Conservation (phyloP, 2,888 invertebrate species). For the Scaptomyza cyrtandrae region DNA sequence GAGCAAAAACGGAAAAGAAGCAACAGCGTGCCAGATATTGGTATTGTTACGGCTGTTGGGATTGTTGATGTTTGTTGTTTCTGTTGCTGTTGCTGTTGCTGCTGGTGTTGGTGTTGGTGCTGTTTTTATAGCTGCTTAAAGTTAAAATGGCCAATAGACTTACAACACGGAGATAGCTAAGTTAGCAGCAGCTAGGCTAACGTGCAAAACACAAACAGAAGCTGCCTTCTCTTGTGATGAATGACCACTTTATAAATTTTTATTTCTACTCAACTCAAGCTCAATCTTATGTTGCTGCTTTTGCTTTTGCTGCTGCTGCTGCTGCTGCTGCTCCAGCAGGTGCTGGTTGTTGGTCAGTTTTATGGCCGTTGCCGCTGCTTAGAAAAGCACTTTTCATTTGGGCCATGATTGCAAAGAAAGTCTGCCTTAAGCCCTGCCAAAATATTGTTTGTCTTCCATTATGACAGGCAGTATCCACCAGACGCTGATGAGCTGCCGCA, state of each 20-base stretch:
- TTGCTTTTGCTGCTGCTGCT: constrained; percentile 23
- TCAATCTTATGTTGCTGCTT: constrained; percentile 48
- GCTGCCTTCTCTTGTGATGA: constrained; percentile 60
- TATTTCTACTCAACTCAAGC: constrained; percentile 70
- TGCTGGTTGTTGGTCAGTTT: constrained; percentile 56
- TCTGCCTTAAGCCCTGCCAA: constrained; percentile 35
- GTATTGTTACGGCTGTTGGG: constrained; percentile 45
- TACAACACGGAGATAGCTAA: constrained; percentile 54
- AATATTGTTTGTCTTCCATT: constrained; percentile 52
- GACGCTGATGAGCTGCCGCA: constrained; percentile 39
- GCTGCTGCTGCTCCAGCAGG: constrained; percentile 9
- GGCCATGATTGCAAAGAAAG: constrained; percentile 38
- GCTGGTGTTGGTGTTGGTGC: constrained; percentile 14
- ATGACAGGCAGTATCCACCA: constrained; percentile 24
- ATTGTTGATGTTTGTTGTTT: constrained; percentile 33
- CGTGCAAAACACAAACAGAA: constrained; percentile 40
- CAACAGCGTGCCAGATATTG: constrained; percentile 57
- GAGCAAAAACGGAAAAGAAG: constrained; percentile 35
- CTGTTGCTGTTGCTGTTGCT: constrained; percentile 28
- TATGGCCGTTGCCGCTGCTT: constrained; percentile 42
- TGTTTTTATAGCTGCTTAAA: constrained; percentile 61
- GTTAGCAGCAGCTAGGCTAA: constrained; percentile 34
- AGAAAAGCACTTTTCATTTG: constrained; percentile 46
- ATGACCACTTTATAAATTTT: constrained; percentile 75
- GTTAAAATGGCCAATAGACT: constrained; percentile 56